Evolutionary conservation across 2,113 vertebrate species (phyloP).

Genomic region (Leptocoma aspasia): DNA sequence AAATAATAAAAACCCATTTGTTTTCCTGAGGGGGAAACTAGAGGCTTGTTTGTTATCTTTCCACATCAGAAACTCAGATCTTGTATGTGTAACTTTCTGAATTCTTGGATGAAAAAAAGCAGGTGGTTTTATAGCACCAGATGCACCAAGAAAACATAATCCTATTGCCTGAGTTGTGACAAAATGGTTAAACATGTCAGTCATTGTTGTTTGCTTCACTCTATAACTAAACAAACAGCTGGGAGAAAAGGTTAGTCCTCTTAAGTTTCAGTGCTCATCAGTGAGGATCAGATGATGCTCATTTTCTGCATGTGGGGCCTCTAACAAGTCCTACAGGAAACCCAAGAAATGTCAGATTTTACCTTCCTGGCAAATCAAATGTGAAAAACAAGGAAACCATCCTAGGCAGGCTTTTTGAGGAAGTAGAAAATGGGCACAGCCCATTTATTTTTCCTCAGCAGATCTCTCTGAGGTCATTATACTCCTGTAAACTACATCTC

Average conservation of each 20-base stretch:
- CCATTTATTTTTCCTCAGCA: conserved; percentile 4
- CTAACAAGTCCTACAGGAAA: conserved; percentile 16
- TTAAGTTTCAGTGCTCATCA: not conserved
- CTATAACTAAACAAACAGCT: not conserved
- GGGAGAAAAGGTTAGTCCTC: not conserved
- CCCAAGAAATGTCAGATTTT: not conserved
- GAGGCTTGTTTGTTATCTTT: not conserved
- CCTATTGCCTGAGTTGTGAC: not conserved
- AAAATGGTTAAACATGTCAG: not conserved
- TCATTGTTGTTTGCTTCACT: not conserved
- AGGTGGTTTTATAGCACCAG: conserved; percentile 3
- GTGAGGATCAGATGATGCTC: not conserved
- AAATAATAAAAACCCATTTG: conserved; percentile 30
- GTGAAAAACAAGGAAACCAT: conserved; percentile 16
- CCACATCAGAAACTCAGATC: not conserved
- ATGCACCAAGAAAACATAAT: not conserved
- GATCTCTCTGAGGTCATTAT: conserved; percentile 8
- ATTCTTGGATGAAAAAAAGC: not conserved
- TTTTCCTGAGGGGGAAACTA: not conserved
- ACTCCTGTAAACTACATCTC: not conserved
- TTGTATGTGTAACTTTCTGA: not conserved
- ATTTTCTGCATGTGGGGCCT: not conserved
- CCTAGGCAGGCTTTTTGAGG: not conserved
- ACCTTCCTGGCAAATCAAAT: conserved; percentile 18
- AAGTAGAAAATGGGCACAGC: conserved; percentile 12